These are phyloP conservation scores for Brachypalpus laphriformis DNA, from an alignment of 2,888 invertebrate genomes.

Conservation along the genomic window DNA sequence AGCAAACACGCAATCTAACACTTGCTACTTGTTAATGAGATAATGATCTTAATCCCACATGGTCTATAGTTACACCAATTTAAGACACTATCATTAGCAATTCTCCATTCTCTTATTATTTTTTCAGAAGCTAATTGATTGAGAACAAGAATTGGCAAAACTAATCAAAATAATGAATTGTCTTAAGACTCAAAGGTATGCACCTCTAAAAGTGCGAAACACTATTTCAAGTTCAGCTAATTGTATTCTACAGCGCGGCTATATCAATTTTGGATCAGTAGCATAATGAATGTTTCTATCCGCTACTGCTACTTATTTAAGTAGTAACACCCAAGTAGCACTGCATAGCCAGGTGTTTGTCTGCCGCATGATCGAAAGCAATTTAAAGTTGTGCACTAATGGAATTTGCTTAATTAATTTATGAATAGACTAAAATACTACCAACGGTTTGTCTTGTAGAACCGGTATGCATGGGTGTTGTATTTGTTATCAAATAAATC, in stretches of 20 bases:
- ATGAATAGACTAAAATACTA: neutral
- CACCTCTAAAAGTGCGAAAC: neutral
- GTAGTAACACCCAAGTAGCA: neutral
- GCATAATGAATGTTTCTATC: neutral
- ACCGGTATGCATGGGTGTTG: neutral
- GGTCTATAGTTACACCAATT: neutral
- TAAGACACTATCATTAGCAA: constrained; percentile 10
- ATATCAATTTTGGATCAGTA: neutral
- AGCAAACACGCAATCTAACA: constrained; percentile 37
- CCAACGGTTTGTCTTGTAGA: neutral
- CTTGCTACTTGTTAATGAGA: constrained; percentile 25
- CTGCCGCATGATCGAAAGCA: neutral
- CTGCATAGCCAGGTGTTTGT: constrained; percentile 19
- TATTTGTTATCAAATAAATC: neutral
- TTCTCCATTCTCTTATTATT: neutral
- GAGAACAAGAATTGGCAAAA: constrained; percentile 11
- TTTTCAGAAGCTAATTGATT: neutral
- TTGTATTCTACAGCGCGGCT: neutral
- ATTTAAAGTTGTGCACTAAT: constrained; percentile 18
- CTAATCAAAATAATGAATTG: constrained; percentile 16
- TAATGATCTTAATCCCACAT: constrained; percentile 20
- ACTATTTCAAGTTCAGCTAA: neutral
- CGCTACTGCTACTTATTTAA: neutral
- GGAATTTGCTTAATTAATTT: constrained; percentile 6
- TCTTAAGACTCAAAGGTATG: neutral